Conservation (phyloP, 1,140 invertebrate genomes). For the Drosophila punjabiensis region DNA sequence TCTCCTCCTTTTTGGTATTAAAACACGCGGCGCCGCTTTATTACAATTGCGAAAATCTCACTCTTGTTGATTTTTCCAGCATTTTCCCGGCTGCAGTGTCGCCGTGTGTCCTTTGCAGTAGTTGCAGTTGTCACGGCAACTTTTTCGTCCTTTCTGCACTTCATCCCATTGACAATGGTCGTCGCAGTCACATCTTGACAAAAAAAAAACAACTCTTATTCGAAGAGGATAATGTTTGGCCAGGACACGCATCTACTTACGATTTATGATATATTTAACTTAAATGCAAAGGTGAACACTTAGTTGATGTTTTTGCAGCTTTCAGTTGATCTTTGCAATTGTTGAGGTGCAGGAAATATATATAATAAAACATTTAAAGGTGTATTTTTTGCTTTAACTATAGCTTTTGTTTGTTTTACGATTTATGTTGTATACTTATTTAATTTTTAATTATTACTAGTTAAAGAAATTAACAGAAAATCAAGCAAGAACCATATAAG, state of each 20-base stretch:
- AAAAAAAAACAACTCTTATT: neutral
- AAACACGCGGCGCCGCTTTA: slow-evolving; percentile 4
- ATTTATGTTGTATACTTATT: neutral
- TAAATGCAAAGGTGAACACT: neutral
- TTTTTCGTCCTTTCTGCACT: neutral
- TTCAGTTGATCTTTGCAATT: neutral
- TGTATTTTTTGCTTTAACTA: too few relatives aligned
- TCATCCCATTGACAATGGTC: neutral
- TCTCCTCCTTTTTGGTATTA: neutral
- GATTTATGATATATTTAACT: neutral
- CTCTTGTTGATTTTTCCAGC: slow-evolving; percentile 6
- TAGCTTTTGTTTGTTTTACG: too few relatives aligned
- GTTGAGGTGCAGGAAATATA: neutral
- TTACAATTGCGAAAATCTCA: slow-evolving; percentile 22
- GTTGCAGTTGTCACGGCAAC: slow-evolving; percentile 20
- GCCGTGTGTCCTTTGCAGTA: neutral
- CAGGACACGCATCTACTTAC: neutral
- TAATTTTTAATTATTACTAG: neutral
- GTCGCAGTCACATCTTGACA: neutral
- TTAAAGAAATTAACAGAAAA: neutral
- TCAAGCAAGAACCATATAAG: neutral
- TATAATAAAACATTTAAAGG: too few relatives aligned
- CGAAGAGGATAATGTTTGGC: neutral
- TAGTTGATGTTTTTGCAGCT: neutral
- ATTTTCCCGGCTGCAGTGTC: slow-evolving; percentile 14